A percentile compares a stretch with the other conserved stretches of the same genome.
Evolutionary conservation across 1,140 invertebrate genomes (phyloP).

Genomic region (Lamellibrachia luymesi): DNA sequence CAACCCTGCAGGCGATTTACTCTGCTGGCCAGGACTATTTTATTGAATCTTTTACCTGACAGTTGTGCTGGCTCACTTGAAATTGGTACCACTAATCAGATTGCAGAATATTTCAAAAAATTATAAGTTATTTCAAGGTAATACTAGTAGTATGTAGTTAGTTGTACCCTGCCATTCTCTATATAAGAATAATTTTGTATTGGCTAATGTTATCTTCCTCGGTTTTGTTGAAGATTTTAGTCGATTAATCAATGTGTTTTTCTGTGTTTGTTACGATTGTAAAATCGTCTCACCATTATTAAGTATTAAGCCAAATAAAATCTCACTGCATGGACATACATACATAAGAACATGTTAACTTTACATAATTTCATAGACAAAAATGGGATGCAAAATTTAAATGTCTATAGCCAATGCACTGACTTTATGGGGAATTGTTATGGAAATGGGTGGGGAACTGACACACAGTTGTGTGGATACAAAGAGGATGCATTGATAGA

Average conservation of each 20-base stretch:
- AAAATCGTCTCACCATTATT: background rate
- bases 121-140: background rate
- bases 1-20: background rate
- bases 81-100: background rate
- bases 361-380: background rate
- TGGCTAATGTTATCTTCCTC: background rate
- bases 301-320: background rate
- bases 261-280: background rate
- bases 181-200: background rate
- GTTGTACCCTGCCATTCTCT: background rate
- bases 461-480: background rate
- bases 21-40: background rate
- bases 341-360: background rate
- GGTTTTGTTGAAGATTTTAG: slow-evolving; percentile 5
- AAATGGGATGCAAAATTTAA: background rate
- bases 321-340: background rate
- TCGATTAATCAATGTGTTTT: background rate
- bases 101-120: background rate
- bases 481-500: background rate
- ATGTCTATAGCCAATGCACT: background rate
- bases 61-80: background rate
- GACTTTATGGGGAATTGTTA: background rate
- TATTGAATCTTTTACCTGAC: background rate
- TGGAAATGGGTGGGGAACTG: background rate
- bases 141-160: background rate